Conservation (phyloP, 1,140 invertebrate genomes). For the Leptinotarsa texana region DNA sequence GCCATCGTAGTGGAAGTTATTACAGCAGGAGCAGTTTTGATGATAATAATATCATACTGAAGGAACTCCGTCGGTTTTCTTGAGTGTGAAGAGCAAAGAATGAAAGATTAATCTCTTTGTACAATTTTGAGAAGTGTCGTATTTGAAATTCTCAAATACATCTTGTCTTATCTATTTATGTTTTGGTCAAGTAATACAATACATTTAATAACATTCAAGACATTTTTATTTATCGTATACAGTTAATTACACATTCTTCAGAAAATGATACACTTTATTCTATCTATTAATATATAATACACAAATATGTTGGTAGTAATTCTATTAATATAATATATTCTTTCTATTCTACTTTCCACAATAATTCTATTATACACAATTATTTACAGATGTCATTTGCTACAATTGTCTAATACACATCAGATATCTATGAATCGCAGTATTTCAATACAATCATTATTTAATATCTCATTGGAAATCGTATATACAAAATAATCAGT, state of each 20-base stretch:
- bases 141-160: too few relatives aligned
- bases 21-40: too few relatives aligned
- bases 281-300: constrained; percentile 8
- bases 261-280: constrained; percentile 4
- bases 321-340: background rate
- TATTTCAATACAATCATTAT: too few relatives aligned
- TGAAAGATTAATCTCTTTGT: background rate
- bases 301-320: constrained; percentile 14
- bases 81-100: background rate
- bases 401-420: background rate
- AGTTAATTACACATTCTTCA: constrained; percentile 7
- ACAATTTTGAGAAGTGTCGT: background rate
- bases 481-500: too few relatives aligned
- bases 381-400: constrained; percentile 6
- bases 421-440: background rate
- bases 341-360: constrained; percentile 14
- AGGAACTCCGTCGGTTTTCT: background rate
- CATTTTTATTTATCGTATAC: constrained; percentile 14
- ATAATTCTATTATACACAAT: constrained; percentile 15
- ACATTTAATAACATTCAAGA: constrained; percentile 6
- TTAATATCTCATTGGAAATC: too few relatives aligned
- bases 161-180: too few relatives aligned
- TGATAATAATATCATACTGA: too few relatives aligned
- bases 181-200: background rate
- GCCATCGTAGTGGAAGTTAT: too few relatives aligned